Conservation (phyloP, 2,797 vertebrate species). For the Cygnus olor region DNA sequence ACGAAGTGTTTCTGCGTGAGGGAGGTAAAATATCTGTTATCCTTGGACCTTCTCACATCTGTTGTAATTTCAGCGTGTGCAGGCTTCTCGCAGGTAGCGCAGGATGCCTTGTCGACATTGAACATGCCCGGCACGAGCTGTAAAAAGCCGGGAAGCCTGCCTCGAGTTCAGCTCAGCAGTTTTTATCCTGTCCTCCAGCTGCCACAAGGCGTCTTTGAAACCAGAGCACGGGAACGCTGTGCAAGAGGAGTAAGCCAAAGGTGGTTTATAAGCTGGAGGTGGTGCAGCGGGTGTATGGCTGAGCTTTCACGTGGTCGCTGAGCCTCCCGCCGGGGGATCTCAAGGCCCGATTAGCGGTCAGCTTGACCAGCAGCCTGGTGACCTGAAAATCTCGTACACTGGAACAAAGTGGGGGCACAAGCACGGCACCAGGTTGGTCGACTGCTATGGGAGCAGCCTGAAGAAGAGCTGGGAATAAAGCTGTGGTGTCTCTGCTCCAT, state of each 20-base stretch:
- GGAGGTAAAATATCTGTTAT: not conserved
- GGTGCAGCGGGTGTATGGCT: not conserved
- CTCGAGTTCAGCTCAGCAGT: not conserved
- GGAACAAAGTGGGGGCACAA: not conserved
- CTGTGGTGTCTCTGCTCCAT: not conserved
- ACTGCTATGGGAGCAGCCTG: not conserved
- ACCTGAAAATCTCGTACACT: not conserved
- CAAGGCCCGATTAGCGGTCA: not conserved
- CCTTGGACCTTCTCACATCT: not conserved
- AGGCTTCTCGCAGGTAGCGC: not conserved
- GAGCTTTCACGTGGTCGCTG: accelerated
- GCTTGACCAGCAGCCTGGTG: not conserved
- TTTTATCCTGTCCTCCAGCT: not conserved
- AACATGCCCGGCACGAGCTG: not conserved
- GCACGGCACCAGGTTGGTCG: not conserved
- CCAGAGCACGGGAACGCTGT: not conserved
- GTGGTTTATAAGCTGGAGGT: not conserved
- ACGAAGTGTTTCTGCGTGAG: not conserved
- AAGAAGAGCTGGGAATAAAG: not conserved
- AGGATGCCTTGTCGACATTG: not conserved
- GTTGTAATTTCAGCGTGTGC: not conserved
- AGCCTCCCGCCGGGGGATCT: not conserved
- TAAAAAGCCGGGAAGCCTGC: not conserved
- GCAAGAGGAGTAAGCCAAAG: not conserved
- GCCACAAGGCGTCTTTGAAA: accelerated